Evolutionary conservation across 2,113 vertebrate genomes (phyloP).

Genomic region (Charina bottae): DNA sequence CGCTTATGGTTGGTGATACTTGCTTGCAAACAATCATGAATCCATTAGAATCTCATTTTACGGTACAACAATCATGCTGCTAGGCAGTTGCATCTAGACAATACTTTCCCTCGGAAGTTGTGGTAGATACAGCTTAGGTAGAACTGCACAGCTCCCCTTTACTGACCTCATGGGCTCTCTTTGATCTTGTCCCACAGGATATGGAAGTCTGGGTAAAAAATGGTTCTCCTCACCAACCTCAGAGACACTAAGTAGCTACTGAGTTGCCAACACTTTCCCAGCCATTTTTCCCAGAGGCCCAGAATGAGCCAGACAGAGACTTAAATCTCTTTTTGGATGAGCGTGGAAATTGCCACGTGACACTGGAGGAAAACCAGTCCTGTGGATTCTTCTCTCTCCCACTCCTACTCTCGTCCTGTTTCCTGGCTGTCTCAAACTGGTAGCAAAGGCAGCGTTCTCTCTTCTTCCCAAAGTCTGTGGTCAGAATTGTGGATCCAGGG

Average conservation of each 20-base stretch:
- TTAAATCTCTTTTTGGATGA: neutral
- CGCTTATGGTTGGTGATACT: no score
- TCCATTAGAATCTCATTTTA: neutral
- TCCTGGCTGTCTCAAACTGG: neutral
- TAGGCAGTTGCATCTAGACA: neutral
- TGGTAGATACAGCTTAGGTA: rapidly evolving
- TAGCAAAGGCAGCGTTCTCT: rapidly evolving
- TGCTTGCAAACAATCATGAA: neutral
- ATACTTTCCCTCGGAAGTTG: neutral
- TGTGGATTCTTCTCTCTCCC: neutral
- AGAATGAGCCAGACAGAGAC: neutral
- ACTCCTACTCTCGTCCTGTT: neutral
- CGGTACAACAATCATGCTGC: constrained; percentile 21
- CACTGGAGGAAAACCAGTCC: neutral
- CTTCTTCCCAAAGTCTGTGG: constrained; percentile 35
- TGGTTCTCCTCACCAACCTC: no score
- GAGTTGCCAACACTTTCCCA: neutral
- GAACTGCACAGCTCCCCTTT: neutral
- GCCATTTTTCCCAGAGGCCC: neutral
- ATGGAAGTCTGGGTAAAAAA: neutral
- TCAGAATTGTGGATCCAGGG: constrained; percentile 42
- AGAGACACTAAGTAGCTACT: neutral
- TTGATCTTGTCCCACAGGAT: neutral
- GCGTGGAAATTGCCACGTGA: neutral
- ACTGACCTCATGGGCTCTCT: neutral